Evolutionary conservation across 1,140 invertebrate species (phyloP), one percentile per base, ranked within the genome.

Genomic region (Drosophila orena): DNA sequence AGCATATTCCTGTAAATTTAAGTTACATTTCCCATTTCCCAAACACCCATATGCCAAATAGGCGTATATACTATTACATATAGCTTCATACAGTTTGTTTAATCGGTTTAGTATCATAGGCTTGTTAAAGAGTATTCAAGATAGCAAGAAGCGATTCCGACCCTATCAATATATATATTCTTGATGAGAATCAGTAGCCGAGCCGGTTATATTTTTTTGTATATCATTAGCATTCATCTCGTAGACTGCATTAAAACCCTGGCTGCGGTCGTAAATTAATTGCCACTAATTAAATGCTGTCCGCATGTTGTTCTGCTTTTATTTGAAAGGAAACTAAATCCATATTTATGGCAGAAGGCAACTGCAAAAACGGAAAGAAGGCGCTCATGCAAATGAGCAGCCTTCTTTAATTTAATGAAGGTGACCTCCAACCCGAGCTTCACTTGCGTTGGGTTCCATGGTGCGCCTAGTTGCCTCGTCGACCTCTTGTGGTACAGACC

Each of bases 341-440:
- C 59, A 56, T 65, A 68, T 79, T 79, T 71, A 79, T 72, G 65
- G 22, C 22, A 34, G 0, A 42, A 24, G 35, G 49, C 22, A 58
- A 46, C 47, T 37, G n/a, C 27, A 27, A 15, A 14, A 53, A 50
- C 53, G 38, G 30, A 34, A 57, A n/a, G n/a, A 27, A 43, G 54
- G 57, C 54, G 57, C 17, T 34, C 60, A 77, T 73, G 77, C 72
- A 84, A 85, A 84, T 80, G 56, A 68, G 35, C 59, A 55, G 24
- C 52, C 46, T 65, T 81, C 55, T 65, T 74, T 77, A 73, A 81
- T 81, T 86, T 81, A 83, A 85, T 79, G 59, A 70, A 79, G 59
- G 62, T 61, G 54, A 62, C 61, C 50, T 38, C 60, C 30, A 12
- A 40, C 71, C 24, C 20, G 22, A 15, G 20, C 56, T 43, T 58